Conservation (phyloP, 2,113 vertebrate species). For the Narcine bancroftii region DNA sequence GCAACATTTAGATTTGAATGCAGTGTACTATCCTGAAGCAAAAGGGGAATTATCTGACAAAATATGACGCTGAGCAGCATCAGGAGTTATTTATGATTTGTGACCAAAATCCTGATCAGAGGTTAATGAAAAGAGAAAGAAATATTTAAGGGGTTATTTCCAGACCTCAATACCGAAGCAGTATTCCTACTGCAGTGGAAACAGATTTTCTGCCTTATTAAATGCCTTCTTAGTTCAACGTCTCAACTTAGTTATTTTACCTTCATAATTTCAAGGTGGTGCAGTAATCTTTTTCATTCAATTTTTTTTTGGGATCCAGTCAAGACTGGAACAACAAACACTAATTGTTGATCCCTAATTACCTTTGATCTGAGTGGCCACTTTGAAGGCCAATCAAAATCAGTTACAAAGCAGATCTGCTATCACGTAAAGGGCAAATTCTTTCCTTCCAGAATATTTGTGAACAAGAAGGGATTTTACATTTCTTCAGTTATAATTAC, state of each 20-base stretch:
- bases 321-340: too few relatives aligned
- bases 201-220: neutral
- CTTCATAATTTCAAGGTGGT: neutral
- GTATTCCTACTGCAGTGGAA: neutral
- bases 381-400: too few relatives aligned
- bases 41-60: neutral
- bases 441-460: too few relatives aligned
- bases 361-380: too few relatives aligned
- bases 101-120: neutral
- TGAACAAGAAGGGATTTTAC: too few relatives aligned
- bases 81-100: neutral
- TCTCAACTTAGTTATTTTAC: neutral
- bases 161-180: too few relatives aligned
- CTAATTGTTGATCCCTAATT: too few relatives aligned
- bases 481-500: too few relatives aligned
- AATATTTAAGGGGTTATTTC: neutral
- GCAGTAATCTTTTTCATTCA: too few relatives aligned
- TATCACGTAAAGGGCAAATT: too few relatives aligned
- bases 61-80: neutral
- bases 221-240: neutral
- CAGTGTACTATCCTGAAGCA: neutral
- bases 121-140: neutral
- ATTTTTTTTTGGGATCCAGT: too few relatives aligned
- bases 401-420: too few relatives aligned
- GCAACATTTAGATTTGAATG: neutral